phyloP scores from a whole-genome alignment of 2,113 vertebrate genomes.

The Terrapene triunguis region DNA sequence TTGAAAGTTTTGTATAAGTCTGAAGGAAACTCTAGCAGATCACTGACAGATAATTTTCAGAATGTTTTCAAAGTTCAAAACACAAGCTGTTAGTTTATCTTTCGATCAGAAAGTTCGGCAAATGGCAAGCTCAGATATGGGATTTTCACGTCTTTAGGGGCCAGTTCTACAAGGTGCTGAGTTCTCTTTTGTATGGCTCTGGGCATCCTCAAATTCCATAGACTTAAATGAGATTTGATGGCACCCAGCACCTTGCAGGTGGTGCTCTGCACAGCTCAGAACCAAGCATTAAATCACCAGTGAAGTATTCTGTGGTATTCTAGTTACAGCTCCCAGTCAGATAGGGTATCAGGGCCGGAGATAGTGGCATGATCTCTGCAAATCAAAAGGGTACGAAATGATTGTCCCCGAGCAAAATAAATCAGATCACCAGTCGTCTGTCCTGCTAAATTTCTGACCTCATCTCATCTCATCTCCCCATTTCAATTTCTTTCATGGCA shows the following conservation, averaged over 20 bases:
- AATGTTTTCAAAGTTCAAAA: neutral
- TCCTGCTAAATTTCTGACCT: constrained; percentile 24
- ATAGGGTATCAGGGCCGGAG: neutral
- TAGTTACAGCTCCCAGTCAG: neutral
- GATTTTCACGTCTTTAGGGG: neutral
- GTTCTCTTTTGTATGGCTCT: accelerated
- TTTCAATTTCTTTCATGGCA: constrained; percentile 8
- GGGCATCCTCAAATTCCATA: neutral
- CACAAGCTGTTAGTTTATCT: neutral
- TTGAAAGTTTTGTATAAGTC: neutral
- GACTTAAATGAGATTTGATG: neutral
- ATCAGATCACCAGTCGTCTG: neutral
- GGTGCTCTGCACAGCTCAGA: neutral
- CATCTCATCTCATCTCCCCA: neutral
- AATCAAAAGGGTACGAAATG: neutral
- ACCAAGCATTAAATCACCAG: neutral
- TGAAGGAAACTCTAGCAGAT: neutral
- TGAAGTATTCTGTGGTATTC: neutral
- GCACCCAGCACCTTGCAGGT: neutral
- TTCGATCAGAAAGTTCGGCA: neutral
- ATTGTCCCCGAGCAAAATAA: constrained; percentile 31
- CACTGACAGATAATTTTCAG: neutral
- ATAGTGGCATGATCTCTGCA: neutral
- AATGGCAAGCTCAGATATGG: neutral
- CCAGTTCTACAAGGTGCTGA: neutral